phyloP scores from a whole-genome alignment of 2,113 vertebrate genomes.

The Eolophus roseicapilla region DNA sequence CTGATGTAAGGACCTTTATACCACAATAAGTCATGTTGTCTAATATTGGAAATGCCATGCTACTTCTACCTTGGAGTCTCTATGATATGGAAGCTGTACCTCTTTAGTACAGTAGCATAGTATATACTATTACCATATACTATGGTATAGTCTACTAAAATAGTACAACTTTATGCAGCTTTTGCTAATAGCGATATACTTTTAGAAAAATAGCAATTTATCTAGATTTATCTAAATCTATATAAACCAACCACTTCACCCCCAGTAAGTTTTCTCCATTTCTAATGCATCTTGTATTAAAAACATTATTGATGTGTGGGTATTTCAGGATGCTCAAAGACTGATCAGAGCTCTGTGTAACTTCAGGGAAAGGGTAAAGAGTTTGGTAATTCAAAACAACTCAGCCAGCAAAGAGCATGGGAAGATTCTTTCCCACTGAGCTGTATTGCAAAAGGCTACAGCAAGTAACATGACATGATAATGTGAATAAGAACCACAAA shows the following conservation, averaged over 20 bases:
- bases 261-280: background rate
- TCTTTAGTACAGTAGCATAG: background rate
- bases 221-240: background rate
- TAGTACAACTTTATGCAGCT: accelerated
- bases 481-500: background rate
- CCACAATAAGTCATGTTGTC: background rate
- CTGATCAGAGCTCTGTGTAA: background rate
- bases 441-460: background rate
- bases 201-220: background rate
- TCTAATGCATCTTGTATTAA: background rate
- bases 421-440: background rate
- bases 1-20: background rate
- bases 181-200: background rate
- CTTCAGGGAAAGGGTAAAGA: background rate
- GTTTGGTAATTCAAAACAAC: background rate
- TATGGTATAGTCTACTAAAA: background rate
- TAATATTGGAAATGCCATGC: background rate
- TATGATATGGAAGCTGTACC: background rate
- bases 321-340: background rate
- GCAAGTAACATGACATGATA: background rate
- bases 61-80: background rate
- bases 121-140: too few relatives aligned
- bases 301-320: background rate
- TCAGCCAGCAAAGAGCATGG: background rate
- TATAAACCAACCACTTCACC: background rate